Evolutionary conservation across 2,888 invertebrate genomes (phyloP).

Genomic region (Andricus curvator): DNA sequence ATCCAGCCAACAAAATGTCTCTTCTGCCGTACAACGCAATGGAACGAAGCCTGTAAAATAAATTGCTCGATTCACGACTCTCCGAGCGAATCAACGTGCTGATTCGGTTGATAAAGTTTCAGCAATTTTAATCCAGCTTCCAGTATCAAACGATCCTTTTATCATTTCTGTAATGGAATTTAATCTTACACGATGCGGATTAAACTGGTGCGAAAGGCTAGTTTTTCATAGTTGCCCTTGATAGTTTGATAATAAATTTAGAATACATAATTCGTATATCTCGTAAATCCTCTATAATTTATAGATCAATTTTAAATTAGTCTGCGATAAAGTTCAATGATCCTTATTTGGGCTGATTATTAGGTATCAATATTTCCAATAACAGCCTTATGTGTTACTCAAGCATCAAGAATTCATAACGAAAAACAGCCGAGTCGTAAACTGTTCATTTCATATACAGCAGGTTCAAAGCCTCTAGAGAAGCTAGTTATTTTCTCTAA

Average conservation of each 20-base stretch:
- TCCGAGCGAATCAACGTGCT: conserved; percentile 33
- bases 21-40: conserved; percentile 38
- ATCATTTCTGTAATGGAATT: conserved; percentile 22
- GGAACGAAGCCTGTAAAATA: conserved; percentile 62
- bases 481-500: background rate
- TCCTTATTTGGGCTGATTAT: background rate
- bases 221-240: background rate
- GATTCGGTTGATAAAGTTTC: conserved; percentile 67
- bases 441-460: background rate
- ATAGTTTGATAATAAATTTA: background rate
- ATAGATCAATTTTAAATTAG: background rate
- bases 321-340: background rate
- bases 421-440: background rate
- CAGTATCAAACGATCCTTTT: conserved; percentile 35
- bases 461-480: background rate
- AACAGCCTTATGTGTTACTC: too few species aligned
- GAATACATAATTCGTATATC: background rate
- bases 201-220: background rate
- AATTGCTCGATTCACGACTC: conserved; percentile 71
- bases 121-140: conserved; percentile 63
- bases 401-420: background rate
- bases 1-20: conserved; percentile 29
- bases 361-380: background rate
- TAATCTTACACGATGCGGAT: background rate
- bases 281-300: background rate